A percentile compares a stretch with the other conserved stretches of the same genome.
Conservation (phyloP, 2,888 invertebrate genomes). For the Teleiodes luculella region DNA sequence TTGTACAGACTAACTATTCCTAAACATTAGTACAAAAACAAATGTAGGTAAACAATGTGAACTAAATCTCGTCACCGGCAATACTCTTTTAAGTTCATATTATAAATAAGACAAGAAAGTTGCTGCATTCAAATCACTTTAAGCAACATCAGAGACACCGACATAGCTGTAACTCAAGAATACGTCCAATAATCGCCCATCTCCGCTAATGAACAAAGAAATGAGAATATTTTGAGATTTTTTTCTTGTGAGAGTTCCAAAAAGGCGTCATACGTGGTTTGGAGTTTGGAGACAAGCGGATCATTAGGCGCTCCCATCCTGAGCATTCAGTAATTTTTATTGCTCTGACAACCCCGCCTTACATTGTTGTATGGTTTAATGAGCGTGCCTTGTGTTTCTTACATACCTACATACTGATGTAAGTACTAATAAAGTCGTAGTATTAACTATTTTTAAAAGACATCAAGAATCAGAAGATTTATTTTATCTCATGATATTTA, state of each 20-base stretch:
- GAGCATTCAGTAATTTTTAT: slow-evolving; percentile 69
- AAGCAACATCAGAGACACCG: slow-evolving; percentile 4
- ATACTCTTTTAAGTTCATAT: too few relatives aligned
- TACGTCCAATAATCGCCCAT: slow-evolving; percentile 10
- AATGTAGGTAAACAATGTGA: too few relatives aligned
- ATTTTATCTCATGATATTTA: too few relatives aligned
- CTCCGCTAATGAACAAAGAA: slow-evolving; percentile 15
- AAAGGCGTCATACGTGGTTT: slow-evolving; percentile 34
- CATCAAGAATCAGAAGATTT: too few relatives aligned
- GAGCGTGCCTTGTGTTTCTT: slow-evolving; percentile 29
- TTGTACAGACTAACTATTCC: too few relatives aligned
- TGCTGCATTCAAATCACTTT: slow-evolving; percentile 5
- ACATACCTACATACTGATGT: neutral
- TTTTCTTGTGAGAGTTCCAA: slow-evolving; percentile 23
- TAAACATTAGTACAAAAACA: too few relatives aligned
- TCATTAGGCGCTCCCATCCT: slow-evolving; percentile 72
- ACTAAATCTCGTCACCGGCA: too few relatives aligned
- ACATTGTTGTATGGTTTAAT: slow-evolving; percentile 69
- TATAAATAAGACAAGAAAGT: neutral
- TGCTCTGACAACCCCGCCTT: slow-evolving; percentile 64
- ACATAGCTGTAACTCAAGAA: slow-evolving; percentile 6
- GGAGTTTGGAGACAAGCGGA: slow-evolving; percentile 47
- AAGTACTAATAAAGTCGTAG: too few relatives aligned
- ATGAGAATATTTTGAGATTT: slow-evolving; percentile 1
- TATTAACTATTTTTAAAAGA: too few relatives aligned